A percentile compares a stretch with the other conserved stretches of the same genome.
These are phyloP conservation scores for Mizuhopecten yessoensis DNA, from an alignment of 1,140 invertebrate species.

Conservation along the genomic window DNA sequence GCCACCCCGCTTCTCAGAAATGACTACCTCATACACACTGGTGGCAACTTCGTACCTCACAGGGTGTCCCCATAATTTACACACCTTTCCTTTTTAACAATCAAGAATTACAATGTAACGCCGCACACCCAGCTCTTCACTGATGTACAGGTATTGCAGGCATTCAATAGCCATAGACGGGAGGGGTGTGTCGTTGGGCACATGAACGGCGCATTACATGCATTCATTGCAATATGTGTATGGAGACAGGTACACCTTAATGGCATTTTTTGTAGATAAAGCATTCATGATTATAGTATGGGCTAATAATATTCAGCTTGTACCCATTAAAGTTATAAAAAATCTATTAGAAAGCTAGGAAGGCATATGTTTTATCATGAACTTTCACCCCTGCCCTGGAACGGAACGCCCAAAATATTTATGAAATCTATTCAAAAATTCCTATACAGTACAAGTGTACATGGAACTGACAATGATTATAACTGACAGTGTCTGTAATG, in stretches of 20 bases:
- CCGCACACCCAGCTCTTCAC: background rate
- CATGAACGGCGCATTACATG: constrained; percentile 14
- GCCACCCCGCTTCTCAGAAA: background rate
- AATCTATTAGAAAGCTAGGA: background rate
- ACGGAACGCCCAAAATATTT: constrained; percentile 17
- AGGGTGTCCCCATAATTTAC: background rate
- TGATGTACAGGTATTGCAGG: background rate
- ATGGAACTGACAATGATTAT: background rate
- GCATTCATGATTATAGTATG: background rate
- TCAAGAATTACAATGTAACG: background rate
- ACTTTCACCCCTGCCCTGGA: background rate
- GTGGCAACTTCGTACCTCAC: background rate
- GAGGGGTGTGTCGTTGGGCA: constrained; percentile 25
- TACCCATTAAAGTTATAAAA: background rate
- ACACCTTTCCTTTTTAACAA: background rate
- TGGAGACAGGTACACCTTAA: background rate
- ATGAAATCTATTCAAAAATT: constrained; percentile 22
- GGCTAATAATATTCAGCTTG: background rate
- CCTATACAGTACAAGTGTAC: background rate
- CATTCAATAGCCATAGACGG: background rate
- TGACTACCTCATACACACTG: background rate
- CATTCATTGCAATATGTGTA: constrained; percentile 17
- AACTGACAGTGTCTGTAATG: background rate
- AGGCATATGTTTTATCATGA: background rate
- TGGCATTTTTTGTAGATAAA: background rate